Base-by-base conservation (phyloP, 2,113 vertebrate species). In the Theristicus caerulescens region DNA sequence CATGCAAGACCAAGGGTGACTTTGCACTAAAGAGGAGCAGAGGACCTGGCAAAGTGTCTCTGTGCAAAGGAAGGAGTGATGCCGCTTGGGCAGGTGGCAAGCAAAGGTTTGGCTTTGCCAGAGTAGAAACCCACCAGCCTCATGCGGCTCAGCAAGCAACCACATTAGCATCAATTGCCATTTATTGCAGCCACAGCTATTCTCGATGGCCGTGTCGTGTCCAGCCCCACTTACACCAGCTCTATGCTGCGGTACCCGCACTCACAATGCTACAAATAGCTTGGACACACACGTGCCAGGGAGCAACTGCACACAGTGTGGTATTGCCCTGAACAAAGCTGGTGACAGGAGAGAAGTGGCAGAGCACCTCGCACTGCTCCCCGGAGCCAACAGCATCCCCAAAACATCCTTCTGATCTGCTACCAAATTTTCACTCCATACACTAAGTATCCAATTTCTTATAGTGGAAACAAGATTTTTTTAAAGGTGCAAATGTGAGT, bases 241-340 rank as follows among this genome's bases (percentile, higher is more conserved):
- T 29, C 2, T 4, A 2, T 0, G 2, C 29, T 26, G 18, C 1
- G 2, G 51, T 31, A 81, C 16, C 19, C 14, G 4, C 17, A 8
- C 52, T 62, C 42, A 22, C 58, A 57, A 46, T 0, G 1, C 25
- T 40, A 40, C 11, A 21, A 62, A 54, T 8, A 58, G 16, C 21
- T 73, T 1, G 0, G 65, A 36, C 11, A 16, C 0, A 0, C 2
- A 1, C 2, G 1, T 27, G n/a, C 24, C 27, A 20, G 8, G 38
- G 20, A 32, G 13, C 0, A 0, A 31, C 76, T 14, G 46, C 59
- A 32, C 22, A 7, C 34, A 40, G 31, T 0, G 0, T 16, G 34
- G 29, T 11, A 73, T 15, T 3, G 1, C 32, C 36, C 66, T 38
- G 42, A 82, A 29, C 34, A 74, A 52, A 67, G 8, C 16, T 0